Evolutionary conservation across 2,888 invertebrate genomes (phyloP).

Genomic region (Epinotia demarniana): DNA sequence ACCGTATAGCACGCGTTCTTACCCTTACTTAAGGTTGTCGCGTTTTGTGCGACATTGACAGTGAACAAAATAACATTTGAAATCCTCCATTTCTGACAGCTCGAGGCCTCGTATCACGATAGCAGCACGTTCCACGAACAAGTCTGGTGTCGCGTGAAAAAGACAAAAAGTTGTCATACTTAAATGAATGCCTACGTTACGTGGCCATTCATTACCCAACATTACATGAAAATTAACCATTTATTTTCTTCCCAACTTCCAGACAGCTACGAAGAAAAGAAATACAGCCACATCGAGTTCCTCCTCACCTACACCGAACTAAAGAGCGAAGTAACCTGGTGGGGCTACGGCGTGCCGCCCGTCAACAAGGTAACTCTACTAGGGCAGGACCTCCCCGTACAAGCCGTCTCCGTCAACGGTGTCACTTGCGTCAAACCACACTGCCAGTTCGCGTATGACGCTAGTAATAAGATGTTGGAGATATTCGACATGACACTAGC

Average conservation of each 20-base stretch:
- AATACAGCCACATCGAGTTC: conserved; percentile 84
- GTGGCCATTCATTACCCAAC: not conserved
- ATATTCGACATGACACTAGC: conserved; percentile 65
- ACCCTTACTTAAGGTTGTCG: too few relatives aligned
- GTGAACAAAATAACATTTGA: too few relatives aligned
- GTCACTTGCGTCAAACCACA: conserved; percentile 58
- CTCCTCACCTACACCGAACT: conserved; percentile 62
- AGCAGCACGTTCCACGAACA: too few relatives aligned
- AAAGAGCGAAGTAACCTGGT: conserved; percentile 69
- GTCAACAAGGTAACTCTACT: conserved; percentile 65
- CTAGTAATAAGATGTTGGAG: conserved; percentile 58
- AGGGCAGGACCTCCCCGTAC: conserved; percentile 58
- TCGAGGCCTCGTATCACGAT: too few relatives aligned
- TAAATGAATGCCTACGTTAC: too few relatives aligned
- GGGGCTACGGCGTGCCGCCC: conserved; percentile 78
- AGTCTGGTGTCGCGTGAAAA: too few relatives aligned
- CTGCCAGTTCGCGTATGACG: conserved; percentile 61
- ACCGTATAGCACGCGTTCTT: too few relatives aligned
- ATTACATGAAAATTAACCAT: conserved; percentile 7
- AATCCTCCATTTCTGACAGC: too few relatives aligned
- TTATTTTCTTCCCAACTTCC: conserved; percentile 41
- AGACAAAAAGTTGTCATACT: too few relatives aligned
- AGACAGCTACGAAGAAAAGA: conserved; percentile 86
- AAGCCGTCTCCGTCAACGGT: conserved; percentile 63
- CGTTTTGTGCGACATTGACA: too few relatives aligned